Base-by-base conservation (phyloP, 2,888 invertebrate genomes). In the Trichacis sp. region DNA sequence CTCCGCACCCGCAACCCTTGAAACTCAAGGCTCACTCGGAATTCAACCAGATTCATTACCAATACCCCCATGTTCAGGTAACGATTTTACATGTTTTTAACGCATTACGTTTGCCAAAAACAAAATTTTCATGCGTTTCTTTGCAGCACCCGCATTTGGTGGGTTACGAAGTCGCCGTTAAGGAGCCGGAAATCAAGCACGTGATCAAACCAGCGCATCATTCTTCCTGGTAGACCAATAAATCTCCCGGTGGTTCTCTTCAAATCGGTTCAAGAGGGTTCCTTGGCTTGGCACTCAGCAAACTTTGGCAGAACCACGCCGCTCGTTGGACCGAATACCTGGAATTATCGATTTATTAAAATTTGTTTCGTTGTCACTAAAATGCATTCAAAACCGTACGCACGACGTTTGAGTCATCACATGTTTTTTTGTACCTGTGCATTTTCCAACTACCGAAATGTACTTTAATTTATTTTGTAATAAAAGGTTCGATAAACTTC, bases 101-200 rank as follows among this genome's bases (percentile, higher is more conserved):
- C n/a, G n/a, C n/a, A n/a, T n/a, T n/a, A n/a, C n/a, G n/a, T n/a
- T n/a, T n/a, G n/a, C n/a, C n/a, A n/a, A n/a, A n/a, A n/a, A n/a
- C n/a, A n/a, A n/a, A n/a, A n/a, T n/a, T n/a, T n/a, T n/a, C n/a
- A n/a, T n/a, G n/a, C n/a, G n/a, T n/a, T n/a, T n/a, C n/a, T n/a
- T n/a, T n/a, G n/a, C 24, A 24, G 24, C 30, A 87, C 84, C 67
- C 89, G 84, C 72, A 88, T 82, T 84, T 89, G 86, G 17, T 89
- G 86, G 67, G 88, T 84, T 43, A 87, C 85, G 42, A 88, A 83
- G 51, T 87, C 81, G 71, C 85, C 84, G 80, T 79, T 81, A 78
- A 87, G 85, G 51, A 89, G 86, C 56, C 88, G 72, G 84, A 87
- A 85, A 47, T 88, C 83, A 68, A 87, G 86, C n/a, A 87, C 86